phyloP scores from a whole-genome alignment of 1,140 invertebrate species.

The Procambarus clarkii region DNA sequence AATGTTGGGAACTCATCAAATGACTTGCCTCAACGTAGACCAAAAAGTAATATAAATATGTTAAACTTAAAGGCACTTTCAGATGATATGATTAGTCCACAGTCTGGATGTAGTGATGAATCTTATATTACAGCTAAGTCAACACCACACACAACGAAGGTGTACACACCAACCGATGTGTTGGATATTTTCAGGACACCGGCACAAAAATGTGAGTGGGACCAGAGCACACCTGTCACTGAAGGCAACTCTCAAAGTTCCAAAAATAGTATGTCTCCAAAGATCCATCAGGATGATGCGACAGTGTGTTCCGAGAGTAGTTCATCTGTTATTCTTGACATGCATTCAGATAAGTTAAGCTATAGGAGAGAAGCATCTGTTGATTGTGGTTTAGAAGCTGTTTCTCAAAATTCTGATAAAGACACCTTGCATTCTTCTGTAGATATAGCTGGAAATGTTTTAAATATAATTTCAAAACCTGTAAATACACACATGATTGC shows the following conservation, averaged over 20 bases:
- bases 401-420: background rate
- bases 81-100: background rate
- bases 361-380: conserved; percentile 47
- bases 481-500: background rate
- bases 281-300: background rate
- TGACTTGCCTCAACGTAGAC: background rate
- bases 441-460: background rate
- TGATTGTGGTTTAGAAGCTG: conserved; percentile 31
- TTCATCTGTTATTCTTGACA: background rate
- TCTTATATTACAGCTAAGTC: conserved; percentile 16
- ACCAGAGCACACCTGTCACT: background rate
- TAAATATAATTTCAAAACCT: background rate
- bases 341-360: background rate
- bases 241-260: background rate
- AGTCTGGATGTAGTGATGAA: conserved; percentile 26
- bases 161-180: background rate
- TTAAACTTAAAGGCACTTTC: background rate
- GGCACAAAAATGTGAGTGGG: background rate
- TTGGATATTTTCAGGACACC: background rate
- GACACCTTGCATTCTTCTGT: background rate
- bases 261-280: background rate
- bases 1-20: background rate
- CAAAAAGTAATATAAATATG: background rate
- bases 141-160: background rate
- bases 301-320: background rate